Evolutionary conservation across 2,113 vertebrate genomes (phyloP).

Genomic region (Nothobranchius kuhntae): DNA sequence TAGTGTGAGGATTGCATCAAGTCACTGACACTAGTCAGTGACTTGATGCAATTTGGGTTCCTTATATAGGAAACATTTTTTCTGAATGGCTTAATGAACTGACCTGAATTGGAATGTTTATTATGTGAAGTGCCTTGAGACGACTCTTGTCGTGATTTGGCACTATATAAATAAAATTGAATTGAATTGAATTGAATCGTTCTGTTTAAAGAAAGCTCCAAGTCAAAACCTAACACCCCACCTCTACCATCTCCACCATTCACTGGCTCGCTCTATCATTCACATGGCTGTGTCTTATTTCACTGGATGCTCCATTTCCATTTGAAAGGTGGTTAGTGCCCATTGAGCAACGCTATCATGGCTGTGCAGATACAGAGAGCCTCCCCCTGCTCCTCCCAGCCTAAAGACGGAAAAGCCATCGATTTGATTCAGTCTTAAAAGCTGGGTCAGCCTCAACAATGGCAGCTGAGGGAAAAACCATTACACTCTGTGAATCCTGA

Average conservation of each 20-base stretch:
- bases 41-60: no score
- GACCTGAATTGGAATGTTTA: no score
- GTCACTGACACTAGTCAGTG: no score
- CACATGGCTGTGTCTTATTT: conserved; percentile 62
- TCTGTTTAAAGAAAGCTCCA: conserved; percentile 21
- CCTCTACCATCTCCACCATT: conserved; percentile 38
- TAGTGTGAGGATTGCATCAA: no score
- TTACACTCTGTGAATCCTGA: conserved; percentile 67
- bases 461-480: conserved; percentile 72
- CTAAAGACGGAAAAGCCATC: conserved; percentile 59
- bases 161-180: no score
- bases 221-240: conserved; percentile 27
- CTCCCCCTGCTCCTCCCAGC: conserved; percentile 45
- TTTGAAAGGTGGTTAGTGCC: conserved; percentile 66
- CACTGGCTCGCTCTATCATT: conserved; percentile 35
- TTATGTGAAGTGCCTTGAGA: no score
- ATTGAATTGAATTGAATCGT: background rate
- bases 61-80: no score
- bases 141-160: no score
- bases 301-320: conserved; percentile 67
- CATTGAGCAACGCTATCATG: conserved; percentile 64
- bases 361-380: conserved; percentile 58
- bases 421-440: conserved; percentile 75
- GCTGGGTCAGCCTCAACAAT: conserved; percentile 66
- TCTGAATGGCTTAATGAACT: no score